Percentiles rank a stretch among this genome's conserved stretches.
Conservation (phyloP, 2,888 invertebrate species). For the Cephalotes varians region DNA sequence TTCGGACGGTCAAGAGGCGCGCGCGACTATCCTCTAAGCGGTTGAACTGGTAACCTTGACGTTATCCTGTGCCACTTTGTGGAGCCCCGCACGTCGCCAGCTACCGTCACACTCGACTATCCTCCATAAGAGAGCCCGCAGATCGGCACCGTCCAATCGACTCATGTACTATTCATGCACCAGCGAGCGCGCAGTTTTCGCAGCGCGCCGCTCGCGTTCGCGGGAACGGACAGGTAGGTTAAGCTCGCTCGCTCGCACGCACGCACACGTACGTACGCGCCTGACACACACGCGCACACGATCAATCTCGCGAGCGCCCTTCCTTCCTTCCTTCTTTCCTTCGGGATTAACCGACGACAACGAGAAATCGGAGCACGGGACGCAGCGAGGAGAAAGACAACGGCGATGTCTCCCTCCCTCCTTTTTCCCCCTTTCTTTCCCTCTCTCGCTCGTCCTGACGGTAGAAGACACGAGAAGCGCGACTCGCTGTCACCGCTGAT, state of each 20-base stretch:
- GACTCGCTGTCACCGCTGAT: conserved; percentile 29
- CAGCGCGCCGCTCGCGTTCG: conserved; percentile 5
- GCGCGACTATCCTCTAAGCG: neutral
- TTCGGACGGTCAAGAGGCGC: neutral
- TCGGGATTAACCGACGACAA: neutral
- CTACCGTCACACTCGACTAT: conserved; percentile 75
- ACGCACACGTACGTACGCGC: neutral
- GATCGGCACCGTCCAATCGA: conserved; percentile 7
- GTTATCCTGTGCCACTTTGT: conserved; percentile 37
- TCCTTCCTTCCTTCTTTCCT: neutral
- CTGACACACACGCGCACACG: neutral
- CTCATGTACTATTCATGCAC: conserved; percentile 28
- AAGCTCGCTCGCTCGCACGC: neutral
- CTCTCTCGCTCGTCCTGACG: neutral
- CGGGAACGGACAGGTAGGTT: conserved; percentile 29
- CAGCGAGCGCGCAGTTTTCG: conserved; percentile 6
- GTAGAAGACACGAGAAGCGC: conserved; percentile 39
- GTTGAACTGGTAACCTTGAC: conserved; percentile 23
- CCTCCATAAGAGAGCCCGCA: conserved; percentile 68
- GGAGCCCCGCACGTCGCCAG: conserved; percentile 69
- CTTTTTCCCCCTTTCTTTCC: neutral
- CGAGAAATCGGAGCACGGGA: neutral
- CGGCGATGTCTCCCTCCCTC: neutral
- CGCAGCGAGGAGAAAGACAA: neutral
- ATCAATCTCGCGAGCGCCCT: conserved; percentile 7